Evolutionary conservation across 2,888 invertebrate genomes (phyloP), one percentile per base, ranked within the genome.

Genomic region (Drosophila demipolita): DNA sequence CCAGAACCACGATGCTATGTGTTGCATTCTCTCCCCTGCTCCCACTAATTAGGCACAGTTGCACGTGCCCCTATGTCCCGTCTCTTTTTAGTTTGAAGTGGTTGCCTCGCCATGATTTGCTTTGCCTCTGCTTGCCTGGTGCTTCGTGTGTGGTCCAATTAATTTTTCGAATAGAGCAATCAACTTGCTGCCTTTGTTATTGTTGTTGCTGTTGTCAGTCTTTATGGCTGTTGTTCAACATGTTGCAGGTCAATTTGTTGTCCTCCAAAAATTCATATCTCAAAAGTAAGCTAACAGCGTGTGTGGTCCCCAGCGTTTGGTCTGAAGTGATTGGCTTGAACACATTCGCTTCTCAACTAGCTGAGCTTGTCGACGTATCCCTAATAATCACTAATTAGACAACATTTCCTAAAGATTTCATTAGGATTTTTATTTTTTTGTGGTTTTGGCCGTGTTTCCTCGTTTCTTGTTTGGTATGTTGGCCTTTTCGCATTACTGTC

Each of bases 161-260:
- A 86, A 86, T 86, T 86, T 85, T 78, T 80, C 71, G 89, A 87
- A 87, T 87, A 90, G 87, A 87, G 90, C 86, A 90, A 90, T 87
- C 87, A 87, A 90, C 87, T 87, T 88, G 87, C 83, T 88, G 78
- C 67, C 75, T 71, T 80, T 80, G 68, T 68, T 78, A 59, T 49
- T 62, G 66, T 35, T 67, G 32, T 55, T 74, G 63, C 45, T 72
- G 66, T 57, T 68, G 82, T 38, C 26, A 50, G 53, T 52, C 88
- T 83, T 88, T 88, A 84, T 88, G 78, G 67, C 70, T 66, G 68
- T 75, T 87, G 85, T 80, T 80, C 77, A 75, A 82, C 82, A 87
- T 89, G 84, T 81, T 84, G 90, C 85, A 85, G 87, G 87, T 85
- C 85, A 89, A 85, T 87, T 89, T 87, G 84, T 65, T 74, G 78